phyloP scores from a whole-genome alignment of 2,888 invertebrate species.

The Nineta flava region DNA sequence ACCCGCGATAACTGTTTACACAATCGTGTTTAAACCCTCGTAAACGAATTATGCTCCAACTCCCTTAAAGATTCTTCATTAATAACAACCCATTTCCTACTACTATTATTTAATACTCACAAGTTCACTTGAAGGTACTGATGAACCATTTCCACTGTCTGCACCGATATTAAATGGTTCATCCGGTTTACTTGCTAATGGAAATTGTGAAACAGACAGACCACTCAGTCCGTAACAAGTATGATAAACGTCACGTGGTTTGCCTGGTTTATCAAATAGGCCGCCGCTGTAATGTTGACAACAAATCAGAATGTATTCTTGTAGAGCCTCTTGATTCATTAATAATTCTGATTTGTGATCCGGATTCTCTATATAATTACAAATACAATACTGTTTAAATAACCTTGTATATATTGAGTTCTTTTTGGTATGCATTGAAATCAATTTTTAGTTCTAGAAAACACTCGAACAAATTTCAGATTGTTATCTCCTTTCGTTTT shows the following conservation, averaged over 20 bases:
- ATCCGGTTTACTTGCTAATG: slow-evolving; percentile 23
- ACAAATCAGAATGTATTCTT: slow-evolving; percentile 87
- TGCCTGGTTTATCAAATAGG: slow-evolving; percentile 90
- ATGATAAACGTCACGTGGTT: slow-evolving; percentile 84
- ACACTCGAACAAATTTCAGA: too few species aligned
- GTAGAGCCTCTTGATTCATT: slow-evolving; percentile 75
- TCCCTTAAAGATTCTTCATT: too few species aligned
- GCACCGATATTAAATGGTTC: slow-evolving; percentile 46
- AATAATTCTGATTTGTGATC: slow-evolving; percentile 38
- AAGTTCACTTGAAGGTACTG: slow-evolving; percentile 40
- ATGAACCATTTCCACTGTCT: slow-evolving; percentile 20
- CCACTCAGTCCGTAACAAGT: slow-evolving; percentile 95
- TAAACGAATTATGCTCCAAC: too few species aligned
- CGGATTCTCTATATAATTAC: slow-evolving; percentile 30
- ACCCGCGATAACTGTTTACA: too few species aligned
- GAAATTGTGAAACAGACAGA: slow-evolving; percentile 79
- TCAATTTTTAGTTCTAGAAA: too few species aligned
- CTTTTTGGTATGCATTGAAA: too few species aligned
- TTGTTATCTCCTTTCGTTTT: too few species aligned
- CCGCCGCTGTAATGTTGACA: slow-evolving; percentile 83
- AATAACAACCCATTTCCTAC: too few species aligned
- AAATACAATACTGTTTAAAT: too few species aligned
- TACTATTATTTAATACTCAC: slow-evolving; percentile 24
- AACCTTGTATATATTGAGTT: too few species aligned
- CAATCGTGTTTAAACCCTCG: too few species aligned